Conservation (phyloP, 2,888 invertebrate genomes). For the Pterobdella sp. region DNA sequence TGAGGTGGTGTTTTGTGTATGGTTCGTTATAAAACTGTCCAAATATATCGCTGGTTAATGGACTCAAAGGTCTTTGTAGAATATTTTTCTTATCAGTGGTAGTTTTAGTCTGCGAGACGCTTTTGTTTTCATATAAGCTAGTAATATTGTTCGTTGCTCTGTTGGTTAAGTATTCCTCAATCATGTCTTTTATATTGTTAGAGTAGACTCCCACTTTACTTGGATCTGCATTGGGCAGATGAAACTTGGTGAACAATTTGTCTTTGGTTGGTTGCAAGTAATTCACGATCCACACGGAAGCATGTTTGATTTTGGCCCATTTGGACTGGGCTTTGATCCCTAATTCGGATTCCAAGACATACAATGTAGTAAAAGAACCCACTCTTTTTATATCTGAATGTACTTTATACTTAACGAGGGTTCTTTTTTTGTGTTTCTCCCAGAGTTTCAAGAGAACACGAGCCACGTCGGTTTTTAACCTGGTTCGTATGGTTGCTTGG, state of each 20-base stretch:
- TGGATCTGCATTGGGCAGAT: slow-evolving; percentile 14
- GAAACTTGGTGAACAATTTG: background rate
- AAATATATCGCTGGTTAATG: slow-evolving; percentile 38
- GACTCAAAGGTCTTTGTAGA: slow-evolving; percentile 14
- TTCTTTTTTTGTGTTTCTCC: no score
- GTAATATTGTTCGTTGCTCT: background rate
- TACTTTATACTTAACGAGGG: no score
- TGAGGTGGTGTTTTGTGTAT: slow-evolving; percentile 38
- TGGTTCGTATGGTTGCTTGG: no score
- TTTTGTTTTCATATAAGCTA: slow-evolving; percentile 27
- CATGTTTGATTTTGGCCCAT: slow-evolving; percentile 27
- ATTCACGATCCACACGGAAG: slow-evolving; percentile 28
- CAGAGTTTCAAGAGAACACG: no score
- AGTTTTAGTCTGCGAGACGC: slow-evolving; percentile 32
- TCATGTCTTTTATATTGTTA: slow-evolving; percentile 30
- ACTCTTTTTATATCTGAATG: slow-evolving; percentile 69
- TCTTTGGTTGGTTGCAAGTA: background rate
- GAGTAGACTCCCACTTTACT: slow-evolving; percentile 25
- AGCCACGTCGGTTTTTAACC: no score
- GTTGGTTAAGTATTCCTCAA: slow-evolving; percentile 25
- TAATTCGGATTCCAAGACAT: slow-evolving; percentile 51
- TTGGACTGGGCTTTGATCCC: slow-evolving; percentile 25
- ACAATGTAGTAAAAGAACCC: slow-evolving; percentile 69
- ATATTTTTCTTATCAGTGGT: slow-evolving; percentile 15
- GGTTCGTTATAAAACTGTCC: slow-evolving; percentile 42